Percentiles rank a stretch among this genome's conserved stretches.
Evolutionary conservation across 2,113 vertebrate genomes (phyloP).

Genomic region (Limanda limanda): DNA sequence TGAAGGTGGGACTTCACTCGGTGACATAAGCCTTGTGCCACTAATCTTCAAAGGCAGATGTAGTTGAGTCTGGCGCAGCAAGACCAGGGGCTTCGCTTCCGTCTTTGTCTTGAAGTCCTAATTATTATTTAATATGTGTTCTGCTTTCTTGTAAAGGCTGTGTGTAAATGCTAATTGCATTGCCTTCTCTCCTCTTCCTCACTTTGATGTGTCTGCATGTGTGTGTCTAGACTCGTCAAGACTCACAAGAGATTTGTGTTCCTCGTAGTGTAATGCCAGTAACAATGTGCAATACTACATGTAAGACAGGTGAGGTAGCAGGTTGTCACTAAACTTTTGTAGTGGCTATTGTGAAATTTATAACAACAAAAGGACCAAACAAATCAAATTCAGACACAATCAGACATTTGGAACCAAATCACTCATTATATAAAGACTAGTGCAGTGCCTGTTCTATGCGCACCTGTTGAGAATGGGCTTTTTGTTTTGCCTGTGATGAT

Average conservation of each 20-base stretch:
- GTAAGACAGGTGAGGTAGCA: not conserved
- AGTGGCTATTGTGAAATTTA: not conserved
- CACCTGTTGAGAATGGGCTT: no score
- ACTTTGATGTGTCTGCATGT: constrained; percentile 54
- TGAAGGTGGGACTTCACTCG: constrained; percentile 69
- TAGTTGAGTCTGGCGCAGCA: constrained; percentile 45
- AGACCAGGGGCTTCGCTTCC: constrained; percentile 54
- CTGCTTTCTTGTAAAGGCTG: constrained; percentile 79
- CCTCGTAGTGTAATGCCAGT: constrained; percentile 29
- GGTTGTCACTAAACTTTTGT: not conserved
- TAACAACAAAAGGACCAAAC: no score
- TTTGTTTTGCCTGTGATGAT: no score
- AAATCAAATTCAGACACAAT: not conserved
- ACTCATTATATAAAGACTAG: no score
- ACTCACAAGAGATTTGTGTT: constrained; percentile 28
- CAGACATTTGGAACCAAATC: not conserved
- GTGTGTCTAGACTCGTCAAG: not conserved
- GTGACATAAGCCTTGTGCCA: constrained; percentile 55
- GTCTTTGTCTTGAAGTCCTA: constrained; percentile 66
- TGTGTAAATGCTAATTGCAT: constrained; percentile 82
- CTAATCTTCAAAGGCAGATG: constrained; percentile 72
- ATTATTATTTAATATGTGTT: constrained; percentile 78
- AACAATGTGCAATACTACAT: not conserved
- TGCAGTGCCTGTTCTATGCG: no score
- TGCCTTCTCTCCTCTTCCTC: constrained; percentile 41